Base-by-base conservation (phyloP, 2,888 invertebrate genomes). In the Calameuta idolon region DNA sequence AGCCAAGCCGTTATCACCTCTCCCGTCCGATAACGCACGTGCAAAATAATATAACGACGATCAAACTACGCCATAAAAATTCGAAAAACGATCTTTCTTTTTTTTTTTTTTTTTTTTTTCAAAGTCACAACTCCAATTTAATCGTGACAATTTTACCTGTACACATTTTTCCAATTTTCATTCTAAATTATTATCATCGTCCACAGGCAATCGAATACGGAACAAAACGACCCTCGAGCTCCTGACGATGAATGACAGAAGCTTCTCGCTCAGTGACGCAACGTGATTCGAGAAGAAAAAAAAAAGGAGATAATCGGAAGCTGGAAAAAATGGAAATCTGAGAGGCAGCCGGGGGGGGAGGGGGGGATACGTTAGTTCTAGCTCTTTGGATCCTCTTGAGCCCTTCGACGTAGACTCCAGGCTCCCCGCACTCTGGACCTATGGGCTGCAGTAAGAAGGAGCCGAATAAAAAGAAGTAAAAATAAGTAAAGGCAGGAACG, bases 21-120 rank as follows among this genome's bases (percentile, higher is more conserved):
- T 33, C 12, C 69, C 75, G 76, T 75, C 80, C 79, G 89, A 88
- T 88, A 88, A 83, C 85, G 86, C 89, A 88, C 90, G 89, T 89
- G 87, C 88, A 87, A 89, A 88, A 88, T 87, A 87, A 86, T 87
- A 84, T 85, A 34, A 71, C 3, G 71, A 34, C 31, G 71, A 69
- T 33, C 34, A 9, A 55, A 55, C 40, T 40, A 23, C 23, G 23
- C 23, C 55, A 55, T 55, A 55, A 23, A 23, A 55, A 55, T 55
- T 23, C 4, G 1, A 40, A 40, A 40, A 40, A 23, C 23, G 0
- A 9, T 23, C 9, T 23, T 23, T 15, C 23, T 40, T 9, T 55
- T 12, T 40, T 23, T 0, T 23, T 15, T 55, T 40, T 9, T 15
- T 55, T 40, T 9, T 55, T 12, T 40, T 23, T 0, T 23, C 0